phyloP scores from a whole-genome alignment of 1,140 invertebrate species.

The Apis florea region DNA sequence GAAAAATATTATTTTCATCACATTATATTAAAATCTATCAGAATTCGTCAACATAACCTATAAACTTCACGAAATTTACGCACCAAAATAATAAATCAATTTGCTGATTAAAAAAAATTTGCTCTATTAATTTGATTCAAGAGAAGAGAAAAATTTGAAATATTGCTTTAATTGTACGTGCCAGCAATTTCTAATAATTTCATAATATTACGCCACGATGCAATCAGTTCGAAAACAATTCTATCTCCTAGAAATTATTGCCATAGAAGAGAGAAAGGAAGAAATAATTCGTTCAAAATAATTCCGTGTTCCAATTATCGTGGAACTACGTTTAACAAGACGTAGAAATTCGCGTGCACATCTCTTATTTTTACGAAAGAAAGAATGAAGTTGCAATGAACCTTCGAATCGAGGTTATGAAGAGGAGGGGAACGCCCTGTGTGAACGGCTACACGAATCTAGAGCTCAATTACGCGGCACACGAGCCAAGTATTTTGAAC shows the following conservation, averaged over 20 bases:
- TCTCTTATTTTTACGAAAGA: background rate
- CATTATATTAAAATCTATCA: too few relatives aligned
- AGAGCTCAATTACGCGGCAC: constrained; percentile 23
- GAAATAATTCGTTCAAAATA: background rate
- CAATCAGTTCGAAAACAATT: background rate
- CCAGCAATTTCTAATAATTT: too few relatives aligned
- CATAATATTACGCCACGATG: background rate
- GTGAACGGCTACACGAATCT: constrained; percentile 3
- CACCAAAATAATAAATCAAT: background rate
- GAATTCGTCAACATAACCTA: background rate
- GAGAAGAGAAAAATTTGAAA: background rate
- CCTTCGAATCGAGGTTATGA: background rate
- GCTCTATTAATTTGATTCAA: background rate
- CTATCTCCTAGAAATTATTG: background rate
- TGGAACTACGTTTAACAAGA: background rate
- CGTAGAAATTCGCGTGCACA: background rate
- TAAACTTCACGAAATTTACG: background rate
- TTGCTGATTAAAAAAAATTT: background rate
- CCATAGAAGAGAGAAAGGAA: background rate
- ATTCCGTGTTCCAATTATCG: background rate
- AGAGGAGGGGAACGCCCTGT: background rate
- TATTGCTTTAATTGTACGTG: background rate
- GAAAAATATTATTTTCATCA: too few relatives aligned
- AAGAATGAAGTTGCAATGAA: background rate
- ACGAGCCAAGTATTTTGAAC: constrained; percentile 1